Evolutionary conservation across 2,888 invertebrate species (phyloP).

Genomic region (Hanleya hanleyi): DNA sequence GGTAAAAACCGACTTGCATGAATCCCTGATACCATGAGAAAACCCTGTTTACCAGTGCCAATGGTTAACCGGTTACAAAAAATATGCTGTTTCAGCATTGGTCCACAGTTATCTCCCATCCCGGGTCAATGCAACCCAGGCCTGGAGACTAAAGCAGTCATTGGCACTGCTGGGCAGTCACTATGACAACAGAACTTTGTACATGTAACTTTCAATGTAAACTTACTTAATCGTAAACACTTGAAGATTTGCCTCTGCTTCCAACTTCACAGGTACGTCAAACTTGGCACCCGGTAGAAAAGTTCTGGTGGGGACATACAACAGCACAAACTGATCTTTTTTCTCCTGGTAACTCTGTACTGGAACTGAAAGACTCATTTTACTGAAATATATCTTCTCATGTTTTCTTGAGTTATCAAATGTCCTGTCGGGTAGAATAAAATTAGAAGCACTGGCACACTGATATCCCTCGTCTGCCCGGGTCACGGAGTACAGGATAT

Average conservation of each 20-base stretch:
- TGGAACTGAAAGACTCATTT: conserved; percentile 73
- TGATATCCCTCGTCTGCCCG: conserved; percentile 60
- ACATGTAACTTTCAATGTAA: no score
- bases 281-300: conserved; percentile 91
- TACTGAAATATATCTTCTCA: background rate
- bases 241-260: conserved; percentile 75
- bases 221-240: conserved; percentile 89
- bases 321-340: conserved; percentile 87
- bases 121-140: no score
- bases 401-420: background rate
- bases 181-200: no score
- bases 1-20: no score
- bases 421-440: conserved; percentile 8
- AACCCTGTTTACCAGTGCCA: no score
- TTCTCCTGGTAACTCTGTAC: conserved; percentile 83
- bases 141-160: no score
- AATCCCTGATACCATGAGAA: no score
- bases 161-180: no score
- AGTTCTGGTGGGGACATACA: conserved; percentile 90
- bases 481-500: conserved; percentile 90
- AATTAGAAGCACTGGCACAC: conserved; percentile 64
- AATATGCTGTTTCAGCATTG: no score
- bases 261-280: conserved; percentile 91
- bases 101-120: no score
- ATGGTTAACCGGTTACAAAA: no score